Base-by-base conservation (phyloP, 2,888 invertebrate species). In the Mimas tiliae region DNA sequence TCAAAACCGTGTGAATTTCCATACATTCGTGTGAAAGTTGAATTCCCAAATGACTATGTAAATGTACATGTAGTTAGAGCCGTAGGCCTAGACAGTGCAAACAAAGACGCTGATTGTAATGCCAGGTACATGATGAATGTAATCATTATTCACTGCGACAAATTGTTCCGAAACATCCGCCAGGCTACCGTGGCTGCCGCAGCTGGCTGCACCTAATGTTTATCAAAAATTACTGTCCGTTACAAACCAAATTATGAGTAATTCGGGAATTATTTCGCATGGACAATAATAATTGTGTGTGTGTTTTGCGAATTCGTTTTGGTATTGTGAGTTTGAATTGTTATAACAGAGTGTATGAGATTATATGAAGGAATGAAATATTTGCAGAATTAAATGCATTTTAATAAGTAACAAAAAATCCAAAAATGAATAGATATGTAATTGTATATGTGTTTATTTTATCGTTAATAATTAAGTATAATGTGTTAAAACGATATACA, bases 1-100 rank as follows among this genome's bases (percentile, higher is more conserved):
- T n/a, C 6, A 0, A 11, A 53, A 81, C 74, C 88, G 89, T 90
- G 89, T 85, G 89, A 90, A 89, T 81, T 81, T 78, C 79, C 76
- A 50, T 34, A 82, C 70, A 84, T 90, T 87, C 50, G 62, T 69
- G 83, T 73, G 55, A 69, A 70, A 74, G 75, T 77, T 75, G 76
- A 77, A 78, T 75, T 83, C 81, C 84, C 84, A 74, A 80, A 83
- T 83, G 77, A 78, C 81, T 80, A 70, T 74, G 76, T 80, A 79
- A 78, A 75, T 73, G 66, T 55, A 65, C 34, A 51, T 70, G 69
- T 70, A 77, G 74, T 76, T 75, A 77, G 77, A 73, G 75, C 74
- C 74, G 69, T 76, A 82, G 82, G 82, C 83, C 80, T 74, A 68
- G 63, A 67, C 70, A 65, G 55, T 38, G 19, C 58, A 72, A 74